phyloP scores from a whole-genome alignment of 2,888 invertebrate genomes.

The Dilophus febrilis region DNA sequence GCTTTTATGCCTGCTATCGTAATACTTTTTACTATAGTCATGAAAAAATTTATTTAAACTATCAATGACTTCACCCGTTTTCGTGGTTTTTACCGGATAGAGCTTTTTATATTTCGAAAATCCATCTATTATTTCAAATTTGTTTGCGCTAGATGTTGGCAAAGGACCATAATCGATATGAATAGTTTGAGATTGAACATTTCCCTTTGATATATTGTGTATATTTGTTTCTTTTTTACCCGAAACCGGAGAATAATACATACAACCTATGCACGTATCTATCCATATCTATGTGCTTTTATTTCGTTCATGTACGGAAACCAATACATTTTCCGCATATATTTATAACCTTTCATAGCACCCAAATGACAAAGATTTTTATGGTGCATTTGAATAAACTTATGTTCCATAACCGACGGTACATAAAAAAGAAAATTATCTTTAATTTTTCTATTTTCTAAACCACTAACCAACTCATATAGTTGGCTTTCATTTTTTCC shows the following conservation, averaged over 20 bases:
- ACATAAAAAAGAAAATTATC: neutral
- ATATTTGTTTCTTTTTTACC: neutral
- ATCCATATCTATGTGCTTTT: neutral
- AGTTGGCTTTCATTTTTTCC: too few relatives aligned
- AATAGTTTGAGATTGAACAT: too few relatives aligned
- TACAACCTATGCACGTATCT: neutral
- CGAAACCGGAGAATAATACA: neutral
- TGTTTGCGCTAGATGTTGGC: neutral
- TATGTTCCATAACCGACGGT: neutral
- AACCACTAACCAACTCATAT: neutral
- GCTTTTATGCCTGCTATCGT: constrained; percentile 15
- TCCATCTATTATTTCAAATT: neutral
- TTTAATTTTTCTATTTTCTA: neutral
- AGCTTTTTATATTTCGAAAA: constrained; percentile 1
- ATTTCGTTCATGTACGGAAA: too few relatives aligned
- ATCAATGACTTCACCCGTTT: neutral
- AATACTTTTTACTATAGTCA: constrained; percentile 9
- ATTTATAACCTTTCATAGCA: too few relatives aligned
- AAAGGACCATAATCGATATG: neutral
- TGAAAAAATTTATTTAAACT: constrained; percentile 1
- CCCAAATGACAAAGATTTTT: too few relatives aligned
- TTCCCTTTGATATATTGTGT: neutral
- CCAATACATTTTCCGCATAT: neutral
- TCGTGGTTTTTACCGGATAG: neutral
- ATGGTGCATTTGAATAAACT: neutral